A percentile compares a stretch with the other conserved stretches of the same genome.
phyloP scores from a whole-genome alignment of 1,140 invertebrate genomes.

The Calliopsis andreniformis region DNA sequence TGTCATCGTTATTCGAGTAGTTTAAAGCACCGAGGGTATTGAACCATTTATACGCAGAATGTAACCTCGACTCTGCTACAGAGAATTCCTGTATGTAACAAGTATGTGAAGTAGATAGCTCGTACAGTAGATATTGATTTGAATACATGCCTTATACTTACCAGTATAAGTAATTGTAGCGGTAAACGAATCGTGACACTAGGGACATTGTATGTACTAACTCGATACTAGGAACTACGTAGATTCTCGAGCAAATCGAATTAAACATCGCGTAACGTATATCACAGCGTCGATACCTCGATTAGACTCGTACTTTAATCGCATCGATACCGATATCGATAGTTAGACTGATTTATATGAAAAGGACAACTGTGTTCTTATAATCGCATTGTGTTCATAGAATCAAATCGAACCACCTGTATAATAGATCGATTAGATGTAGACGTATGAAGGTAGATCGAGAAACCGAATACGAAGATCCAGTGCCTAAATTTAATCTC shows the following conservation, averaged over 20 bases:
- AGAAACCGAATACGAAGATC: constrained; percentile 4
- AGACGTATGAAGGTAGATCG: background rate
- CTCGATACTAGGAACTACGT: background rate
- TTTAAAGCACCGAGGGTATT: constrained; percentile 1
- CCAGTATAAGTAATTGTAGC: constrained; percentile 2
- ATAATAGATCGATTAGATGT: background rate
- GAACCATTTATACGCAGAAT: background rate
- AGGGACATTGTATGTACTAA: constrained; percentile 10
- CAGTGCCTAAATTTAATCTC: constrained; percentile 61
- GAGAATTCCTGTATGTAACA: constrained; percentile 1
- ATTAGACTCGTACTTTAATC: background rate
- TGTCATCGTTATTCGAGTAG: constrained; percentile 12
- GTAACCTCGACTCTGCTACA: background rate
- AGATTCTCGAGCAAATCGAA: constrained; percentile 16
- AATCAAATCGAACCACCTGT: background rate
- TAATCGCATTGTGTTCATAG: background rate
- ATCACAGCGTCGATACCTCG: background rate
- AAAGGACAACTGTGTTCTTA: background rate
- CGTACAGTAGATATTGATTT: constrained; percentile 1
- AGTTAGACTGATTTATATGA: background rate
- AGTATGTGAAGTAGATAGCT: constrained; percentile 18
- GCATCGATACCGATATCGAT: background rate
- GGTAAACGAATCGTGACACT: background rate
- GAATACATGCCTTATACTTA: background rate
- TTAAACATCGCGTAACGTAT: background rate